Evolutionary conservation across 2,797 vertebrate species (phyloP), one percentile per base, ranked within the genome.

Genomic region (Dicrostonyx torquatus): DNA sequence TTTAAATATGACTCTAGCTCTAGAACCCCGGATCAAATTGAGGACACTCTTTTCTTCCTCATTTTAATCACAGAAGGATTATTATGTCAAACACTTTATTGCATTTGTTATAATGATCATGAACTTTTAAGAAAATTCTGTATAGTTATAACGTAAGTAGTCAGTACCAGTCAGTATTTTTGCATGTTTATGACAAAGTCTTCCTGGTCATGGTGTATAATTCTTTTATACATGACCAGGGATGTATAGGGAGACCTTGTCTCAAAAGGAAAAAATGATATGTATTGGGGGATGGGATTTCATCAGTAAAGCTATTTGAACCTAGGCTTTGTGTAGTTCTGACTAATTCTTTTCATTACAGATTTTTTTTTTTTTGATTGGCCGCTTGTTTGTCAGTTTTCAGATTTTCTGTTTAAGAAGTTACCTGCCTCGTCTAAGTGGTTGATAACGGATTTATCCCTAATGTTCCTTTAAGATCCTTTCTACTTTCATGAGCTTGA

Each of bases 351-450:
- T 91, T 60, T 76, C 43, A 0, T 53, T 75, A 55, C 10, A 40
- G 12, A 2, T 37, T 89, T 91, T 66, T 86, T 37, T 89, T 91
- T 66, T 86, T 94, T 43, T 64, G 48, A 79, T 34, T 79, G 45
- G 24, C 18, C 82, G 31, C 34, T 45, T 79, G 62, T 14, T 24
- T 88, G 34, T 83, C 82, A 78, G n/a, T 78, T 94, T 86, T 76
- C 22, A 20, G 85, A 93, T 70, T 75, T 89, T 93, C 58, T 91
- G 84, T 91, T 50, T 64, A 48, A 72, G 62, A 91, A 58, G 40
- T 87, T 76, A 15, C 70, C 80, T 55, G 40, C 40, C 17, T 68
- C 79, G 83, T 80, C 64, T 88, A 82, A 72, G 50, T 87, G 87
- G 70, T 83, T 73, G n/a, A 20, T 20, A 50, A 85, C 91, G 62